Conservation (phyloP, 2,797 vertebrate species). For the Urocyon cinereoargenteus region DNA sequence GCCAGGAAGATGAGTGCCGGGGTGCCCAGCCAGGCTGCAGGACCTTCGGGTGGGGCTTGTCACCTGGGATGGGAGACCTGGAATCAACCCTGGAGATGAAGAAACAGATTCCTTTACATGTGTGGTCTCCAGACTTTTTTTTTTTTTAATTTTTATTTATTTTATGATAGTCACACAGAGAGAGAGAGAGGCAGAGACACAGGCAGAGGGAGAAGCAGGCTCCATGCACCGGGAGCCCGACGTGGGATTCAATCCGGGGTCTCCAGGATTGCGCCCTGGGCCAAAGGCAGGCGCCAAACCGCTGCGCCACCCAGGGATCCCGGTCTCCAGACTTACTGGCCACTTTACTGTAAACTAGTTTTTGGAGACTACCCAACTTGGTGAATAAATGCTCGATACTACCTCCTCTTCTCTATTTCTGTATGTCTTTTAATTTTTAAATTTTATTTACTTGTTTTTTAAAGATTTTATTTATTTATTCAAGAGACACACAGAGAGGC, state of each 20-base stretch:
- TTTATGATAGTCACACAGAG: no score
- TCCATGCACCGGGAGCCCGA: no score
- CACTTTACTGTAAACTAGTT: constrained; percentile 3
- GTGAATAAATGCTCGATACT: not conserved
- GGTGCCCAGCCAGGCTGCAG: not conserved
- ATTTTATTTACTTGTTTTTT: no score
- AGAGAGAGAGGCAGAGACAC: no score
- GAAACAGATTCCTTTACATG: not conserved
- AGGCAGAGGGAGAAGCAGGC: no score
- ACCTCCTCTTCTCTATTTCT: not conserved
- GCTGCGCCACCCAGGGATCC: no score
- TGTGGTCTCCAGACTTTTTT: not conserved
- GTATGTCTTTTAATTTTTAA: not conserved
- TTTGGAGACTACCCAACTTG: not conserved
- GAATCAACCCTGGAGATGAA: not conserved
- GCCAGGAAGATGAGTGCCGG: not conserved
- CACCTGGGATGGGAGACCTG: not conserved
- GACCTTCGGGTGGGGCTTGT: not conserved
- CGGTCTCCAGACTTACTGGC: not conserved
- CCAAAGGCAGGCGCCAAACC: no score
- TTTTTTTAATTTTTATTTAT: no score
- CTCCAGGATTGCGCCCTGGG: no score
- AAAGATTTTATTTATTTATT: no score
- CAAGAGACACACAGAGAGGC: no score
- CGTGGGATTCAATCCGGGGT: no score